These are phyloP conservation scores for Microcebus jonahi DNA, from an alignment of 2,113 vertebrate species.

Conservation along the genomic window DNA sequence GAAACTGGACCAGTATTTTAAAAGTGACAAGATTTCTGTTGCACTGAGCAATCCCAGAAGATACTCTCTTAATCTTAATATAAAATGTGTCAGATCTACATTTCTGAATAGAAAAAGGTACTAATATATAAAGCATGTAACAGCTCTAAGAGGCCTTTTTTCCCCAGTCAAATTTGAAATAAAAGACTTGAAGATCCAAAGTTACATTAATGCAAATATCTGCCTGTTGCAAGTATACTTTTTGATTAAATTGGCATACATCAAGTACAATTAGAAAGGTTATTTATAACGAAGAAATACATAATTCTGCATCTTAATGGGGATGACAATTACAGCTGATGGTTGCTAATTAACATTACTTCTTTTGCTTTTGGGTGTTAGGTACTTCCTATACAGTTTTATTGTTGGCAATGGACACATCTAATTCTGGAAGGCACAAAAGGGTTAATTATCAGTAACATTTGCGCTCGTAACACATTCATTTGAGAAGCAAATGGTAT, in stretches of 20 bases:
- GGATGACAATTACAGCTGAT: slow-evolving; percentile 86
- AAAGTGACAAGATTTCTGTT: slow-evolving; percentile 79
- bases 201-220: slow-evolving; percentile 87
- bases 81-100: slow-evolving; percentile 77
- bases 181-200: slow-evolving; percentile 81
- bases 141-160: slow-evolving; percentile 67
- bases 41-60: slow-evolving; percentile 80
- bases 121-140: slow-evolving; percentile 60
- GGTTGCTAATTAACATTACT: slow-evolving; percentile 86
- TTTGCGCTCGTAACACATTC: background rate
- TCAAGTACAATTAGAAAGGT: slow-evolving; percentile 89
- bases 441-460: slow-evolving; percentile 44
- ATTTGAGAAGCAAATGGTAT: slow-evolving; percentile 29
- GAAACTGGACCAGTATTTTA: slow-evolving; percentile 80
- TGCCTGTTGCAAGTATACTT: slow-evolving; percentile 85
- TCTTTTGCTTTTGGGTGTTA: slow-evolving; percentile 80
- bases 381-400: slow-evolving; percentile 75
- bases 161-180: slow-evolving; percentile 75
- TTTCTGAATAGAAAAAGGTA: slow-evolving; percentile 61
- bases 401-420: slow-evolving; percentile 77
- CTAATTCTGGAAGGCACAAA: slow-evolving; percentile 43
- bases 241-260: slow-evolving; percentile 90
- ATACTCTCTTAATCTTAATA: slow-evolving; percentile 81
- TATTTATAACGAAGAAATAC: slow-evolving; percentile 89
- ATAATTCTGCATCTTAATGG: slow-evolving; percentile 88